phyloP scores from a whole-genome alignment of 1,140 invertebrate genomes.

The Aricia agestis region DNA sequence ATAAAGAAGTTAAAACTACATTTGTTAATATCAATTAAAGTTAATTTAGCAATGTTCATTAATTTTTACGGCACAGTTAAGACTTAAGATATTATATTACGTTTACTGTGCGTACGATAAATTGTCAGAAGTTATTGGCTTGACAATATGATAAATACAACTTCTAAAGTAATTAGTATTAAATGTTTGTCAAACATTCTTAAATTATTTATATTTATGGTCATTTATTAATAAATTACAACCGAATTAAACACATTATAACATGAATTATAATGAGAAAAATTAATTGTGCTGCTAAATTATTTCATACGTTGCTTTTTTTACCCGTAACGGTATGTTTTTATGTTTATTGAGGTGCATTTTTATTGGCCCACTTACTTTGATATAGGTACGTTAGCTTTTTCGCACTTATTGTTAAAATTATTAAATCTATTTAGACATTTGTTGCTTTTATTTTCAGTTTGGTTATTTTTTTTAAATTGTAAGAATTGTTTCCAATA shows the following conservation, averaged over 20 bases:
- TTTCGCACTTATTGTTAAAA: too few species aligned
- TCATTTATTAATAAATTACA: not conserved
- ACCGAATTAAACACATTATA: not conserved
- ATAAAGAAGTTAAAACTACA: not conserved
- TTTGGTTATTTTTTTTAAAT: not conserved
- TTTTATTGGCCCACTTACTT: not conserved
- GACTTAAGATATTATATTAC: too few species aligned
- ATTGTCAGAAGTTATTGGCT: too few species aligned
- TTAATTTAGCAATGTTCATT: too few species aligned
- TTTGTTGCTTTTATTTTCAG: not conserved
- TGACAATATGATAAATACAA: too few species aligned
- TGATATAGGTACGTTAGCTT: too few species aligned
- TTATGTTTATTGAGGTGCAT: not conserved
- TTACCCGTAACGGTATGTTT: not conserved
- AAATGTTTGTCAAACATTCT: not conserved
- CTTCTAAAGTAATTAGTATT: not conserved
- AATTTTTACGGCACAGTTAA: too few species aligned
- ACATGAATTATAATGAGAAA: not conserved
- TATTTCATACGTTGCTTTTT: not conserved
- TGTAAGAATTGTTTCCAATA: conserved; percentile 6
- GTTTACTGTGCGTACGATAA: too few species aligned
- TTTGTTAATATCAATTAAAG: too few species aligned
- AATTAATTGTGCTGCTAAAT: not conserved
- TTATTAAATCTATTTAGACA: too few species aligned
- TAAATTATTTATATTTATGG: not conserved